Evolutionary conservation across 2,797 vertebrate genomes (phyloP).

Genomic region (Pempheris klunzingeri): DNA sequence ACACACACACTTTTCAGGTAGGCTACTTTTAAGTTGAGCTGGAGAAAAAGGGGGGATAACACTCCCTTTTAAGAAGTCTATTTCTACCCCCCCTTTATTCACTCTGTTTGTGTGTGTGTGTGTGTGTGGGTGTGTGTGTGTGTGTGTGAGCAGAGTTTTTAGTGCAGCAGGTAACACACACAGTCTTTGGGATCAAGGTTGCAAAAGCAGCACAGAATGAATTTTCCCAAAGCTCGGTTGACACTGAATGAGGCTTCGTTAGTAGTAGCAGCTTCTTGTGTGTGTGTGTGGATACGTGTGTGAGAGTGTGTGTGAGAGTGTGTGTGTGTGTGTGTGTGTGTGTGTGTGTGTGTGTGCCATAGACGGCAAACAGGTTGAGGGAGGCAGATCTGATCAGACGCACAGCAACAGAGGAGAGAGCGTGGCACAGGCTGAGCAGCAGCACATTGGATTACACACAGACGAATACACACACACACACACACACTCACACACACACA

Average conservation of each 20-base stretch:
- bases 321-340: conserved; percentile 25
- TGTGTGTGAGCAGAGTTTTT: conserved; percentile 43
- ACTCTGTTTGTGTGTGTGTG: conserved; percentile 25
- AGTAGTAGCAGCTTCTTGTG: conserved; percentile 63
- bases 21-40: conserved; percentile 57
- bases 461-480: conserved; percentile 63
- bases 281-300: conserved; percentile 17
- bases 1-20: conserved; percentile 40
- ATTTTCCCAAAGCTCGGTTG: conserved; percentile 38
- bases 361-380: conserved; percentile 84
- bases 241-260: conserved; percentile 51
- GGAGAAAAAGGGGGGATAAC: conserved; percentile 14
- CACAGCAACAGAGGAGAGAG: conserved; percentile 87
- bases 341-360: conserved; percentile 58
- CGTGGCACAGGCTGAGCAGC: conserved; percentile 81
- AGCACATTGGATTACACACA: conserved; percentile 83
- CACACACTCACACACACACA: conserved; percentile 45
- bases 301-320: conserved; percentile 26
- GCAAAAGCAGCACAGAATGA: conserved; percentile 23
- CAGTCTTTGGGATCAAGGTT: conserved; percentile 7
- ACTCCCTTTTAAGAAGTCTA: conserved; percentile 42
- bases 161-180: conserved; percentile 34
- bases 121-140: conserved; percentile 17
- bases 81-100: conserved; percentile 14
- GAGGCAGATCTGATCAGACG: conserved; percentile 88